Evolutionary conservation across 2,113 vertebrate genomes (phyloP).

Genomic region (Psilopsiagon aurifrons): DNA sequence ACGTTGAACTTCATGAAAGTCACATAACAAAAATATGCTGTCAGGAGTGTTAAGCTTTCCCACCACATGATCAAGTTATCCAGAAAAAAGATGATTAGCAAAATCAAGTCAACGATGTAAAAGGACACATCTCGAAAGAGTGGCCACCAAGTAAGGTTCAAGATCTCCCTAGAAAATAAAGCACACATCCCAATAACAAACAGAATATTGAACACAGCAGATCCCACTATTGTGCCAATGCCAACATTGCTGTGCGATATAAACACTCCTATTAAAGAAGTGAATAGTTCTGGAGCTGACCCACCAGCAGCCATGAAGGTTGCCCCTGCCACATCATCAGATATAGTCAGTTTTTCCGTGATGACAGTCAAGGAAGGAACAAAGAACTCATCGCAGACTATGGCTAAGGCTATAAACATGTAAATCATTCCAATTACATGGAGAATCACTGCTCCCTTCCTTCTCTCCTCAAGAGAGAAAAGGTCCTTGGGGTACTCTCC

Average conservation of each 20-base stretch:
- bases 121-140: slow-evolving; percentile 97
- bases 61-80: slow-evolving; percentile 93
- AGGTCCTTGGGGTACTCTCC: slow-evolving; percentile 91
- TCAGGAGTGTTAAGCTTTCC: slow-evolving; percentile 89
- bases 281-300: slow-evolving; percentile 96
- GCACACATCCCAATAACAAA: slow-evolving; percentile 99
- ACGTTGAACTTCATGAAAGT: slow-evolving; percentile 98
- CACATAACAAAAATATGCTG: slow-evolving; percentile 88
- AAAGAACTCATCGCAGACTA: slow-evolving; percentile 98
- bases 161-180: slow-evolving; percentile 95
- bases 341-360: slow-evolving; percentile 92
- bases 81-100: slow-evolving; percentile 97
- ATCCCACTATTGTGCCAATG: slow-evolving; percentile 97
- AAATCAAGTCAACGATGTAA: slow-evolving; percentile 94
- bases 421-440: slow-evolving; percentile 98
- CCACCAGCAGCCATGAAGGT: slow-evolving; percentile 99
- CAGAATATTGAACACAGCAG: slow-evolving; percentile 97
- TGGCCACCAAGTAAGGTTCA: slow-evolving; percentile 98
- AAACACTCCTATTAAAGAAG: slow-evolving; percentile 97
- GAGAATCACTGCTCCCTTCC: slow-evolving; percentile 88
- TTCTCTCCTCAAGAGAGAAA: slow-evolving; percentile 85
- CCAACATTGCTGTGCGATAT: slow-evolving; percentile 98
- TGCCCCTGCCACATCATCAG: slow-evolving; percentile 96
- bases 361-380: slow-evolving; percentile 97
- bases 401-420: slow-evolving; percentile 98